Evolutionary conservation across 2,113 vertebrate genomes (phyloP).

Genomic region (Esox niger): DNA sequence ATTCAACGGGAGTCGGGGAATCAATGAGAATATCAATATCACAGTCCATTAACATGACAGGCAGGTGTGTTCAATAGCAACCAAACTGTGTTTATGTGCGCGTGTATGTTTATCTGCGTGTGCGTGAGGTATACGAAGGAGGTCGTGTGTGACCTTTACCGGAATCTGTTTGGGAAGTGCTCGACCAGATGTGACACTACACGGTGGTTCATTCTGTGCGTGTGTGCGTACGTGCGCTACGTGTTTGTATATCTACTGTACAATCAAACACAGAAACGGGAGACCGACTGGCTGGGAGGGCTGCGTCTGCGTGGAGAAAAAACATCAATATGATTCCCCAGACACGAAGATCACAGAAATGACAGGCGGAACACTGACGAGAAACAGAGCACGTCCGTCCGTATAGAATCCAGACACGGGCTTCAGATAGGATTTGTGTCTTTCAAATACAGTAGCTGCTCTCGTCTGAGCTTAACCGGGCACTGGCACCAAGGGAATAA

Average conservation of each 20-base stretch:
- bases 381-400: neutral
- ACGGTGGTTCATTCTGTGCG: constrained; percentile 2
- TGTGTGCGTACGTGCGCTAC: neutral
- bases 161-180: constrained; percentile 21
- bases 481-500: too few relatives aligned
- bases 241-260: constrained; percentile 12
- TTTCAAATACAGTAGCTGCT: too few relatives aligned
- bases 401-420: too few relatives aligned
- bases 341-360: neutral
- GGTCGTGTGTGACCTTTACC: constrained; percentile 21
- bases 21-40: neutral
- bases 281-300: neutral
- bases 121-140: neutral
- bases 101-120: neutral
- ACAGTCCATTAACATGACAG: neutral
- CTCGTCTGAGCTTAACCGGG: too few relatives aligned
- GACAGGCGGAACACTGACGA: neutral
- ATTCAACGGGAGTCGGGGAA: too few relatives aligned
- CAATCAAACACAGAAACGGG: too few relatives aligned
- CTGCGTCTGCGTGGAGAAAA: neutral
- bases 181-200: constrained; percentile 26
- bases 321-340: neutral
- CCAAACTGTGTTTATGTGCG: neutral
- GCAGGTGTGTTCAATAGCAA: neutral
- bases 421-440: too few relatives aligned